These are phyloP conservation scores for Anniella stebbinsi DNA, from an alignment of 2,797 vertebrate species.

Conservation along the genomic window DNA sequence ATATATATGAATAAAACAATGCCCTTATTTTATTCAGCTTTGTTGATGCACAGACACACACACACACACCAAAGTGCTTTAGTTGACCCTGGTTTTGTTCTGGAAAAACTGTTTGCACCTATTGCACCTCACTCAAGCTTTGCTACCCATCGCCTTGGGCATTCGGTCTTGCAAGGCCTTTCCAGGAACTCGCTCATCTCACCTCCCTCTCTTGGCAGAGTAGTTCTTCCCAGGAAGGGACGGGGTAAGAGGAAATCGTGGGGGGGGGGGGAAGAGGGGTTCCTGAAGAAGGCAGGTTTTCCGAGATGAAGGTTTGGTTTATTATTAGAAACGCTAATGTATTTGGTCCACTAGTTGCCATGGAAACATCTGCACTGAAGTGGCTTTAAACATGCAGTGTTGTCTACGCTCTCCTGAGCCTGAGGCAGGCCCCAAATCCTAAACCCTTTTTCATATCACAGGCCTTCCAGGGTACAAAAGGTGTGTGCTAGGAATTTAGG, in stretches of 20 bases:
- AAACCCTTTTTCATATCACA: rapidly evolving
- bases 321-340: constrained; percentile 93
- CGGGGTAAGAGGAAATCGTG: constrained; percentile 63
- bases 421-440: constrained; percentile 49
- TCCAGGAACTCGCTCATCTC: constrained; percentile 60
- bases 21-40: background rate
- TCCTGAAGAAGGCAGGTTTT: constrained; percentile 76
- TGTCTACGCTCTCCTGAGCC: constrained; percentile 63
- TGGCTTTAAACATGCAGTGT: constrained; percentile 84
- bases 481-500: background rate
- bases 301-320: constrained; percentile 86
- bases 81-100: background rate
- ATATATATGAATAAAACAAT: too few species aligned
- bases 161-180: constrained; percentile 50
- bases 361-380: constrained; percentile 88
- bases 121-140: too few species aligned
- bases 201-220: constrained; percentile 50
- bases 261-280: constrained; percentile 42
- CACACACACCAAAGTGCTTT: too few species aligned
- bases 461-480: background rate
- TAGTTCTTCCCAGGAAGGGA: constrained; percentile 59
- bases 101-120: background rate
- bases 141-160: constrained; percentile 35
- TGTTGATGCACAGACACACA: too few species aligned
- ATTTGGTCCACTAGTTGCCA: constrained; percentile 91